Evolutionary conservation across 1,140 invertebrate genomes (phyloP), one percentile per base, ranked within the genome.

Genomic region (Drosophila pectinifera): DNA sequence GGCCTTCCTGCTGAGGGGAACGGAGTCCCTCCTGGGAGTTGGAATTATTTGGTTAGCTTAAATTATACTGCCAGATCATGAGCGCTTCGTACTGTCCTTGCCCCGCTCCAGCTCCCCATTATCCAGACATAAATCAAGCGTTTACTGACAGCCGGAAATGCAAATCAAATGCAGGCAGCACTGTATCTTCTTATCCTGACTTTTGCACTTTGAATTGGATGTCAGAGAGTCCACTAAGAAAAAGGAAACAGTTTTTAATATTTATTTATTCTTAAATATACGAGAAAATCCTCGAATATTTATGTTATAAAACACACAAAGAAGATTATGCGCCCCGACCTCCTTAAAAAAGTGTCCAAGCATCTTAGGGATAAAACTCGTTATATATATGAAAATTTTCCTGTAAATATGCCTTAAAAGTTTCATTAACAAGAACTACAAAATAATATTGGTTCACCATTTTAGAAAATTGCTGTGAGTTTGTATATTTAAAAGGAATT

Each of bases 1-100:
- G 49, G 73, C 43, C 54, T 48, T 46, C 22, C 7, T n/a, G 10
- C 18, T 18, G 45, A 14, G 14, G 39, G 16, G 13, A 24, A 31
- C 26, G n/a, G 64, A 39, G 57, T 75, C 70, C 78, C 68, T 70
- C 68, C 64, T 36, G 68, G 68, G 68, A 70, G 13, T 65, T 34
- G 26, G 42, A 55, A 70, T 57, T 89, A 89, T 89, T 89, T 84
- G 82, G 88, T 89, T 89, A 88, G 85, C 84, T 80, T 80, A 72
- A 80, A 89, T 89, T 78, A 57, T 76, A 67, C 78, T 38, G 49
- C 43, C 64, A 58, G 77, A 74, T 85, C 82, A 80, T 65, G 63
- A 68, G 62, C 36, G 31, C n/a, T 24, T 56, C 49, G 28, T 39
- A 14, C 10, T 24, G 8, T 39, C 24, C 28, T 18, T 42, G 41